phyloP scores from a whole-genome alignment of 2,113 vertebrate species.

The Sturnira hondurensis region DNA sequence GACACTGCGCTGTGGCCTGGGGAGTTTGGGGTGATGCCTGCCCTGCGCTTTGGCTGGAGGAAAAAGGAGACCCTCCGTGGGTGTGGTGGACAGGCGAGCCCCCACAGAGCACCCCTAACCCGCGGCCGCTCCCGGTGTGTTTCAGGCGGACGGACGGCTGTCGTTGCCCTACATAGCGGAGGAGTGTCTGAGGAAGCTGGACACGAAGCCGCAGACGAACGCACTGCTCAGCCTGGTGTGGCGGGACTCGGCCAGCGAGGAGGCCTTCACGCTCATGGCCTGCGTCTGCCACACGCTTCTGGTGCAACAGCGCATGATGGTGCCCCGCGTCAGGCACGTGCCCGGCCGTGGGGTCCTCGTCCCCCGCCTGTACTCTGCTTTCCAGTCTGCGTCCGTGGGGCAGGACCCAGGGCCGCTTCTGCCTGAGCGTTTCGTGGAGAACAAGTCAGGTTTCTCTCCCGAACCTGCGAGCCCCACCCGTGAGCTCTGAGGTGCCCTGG shows the following conservation, averaged over 20 bases:
- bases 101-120: accelerated
- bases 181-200: conserved; percentile 95
- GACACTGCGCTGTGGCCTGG: background rate
- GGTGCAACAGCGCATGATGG: conserved; percentile 98
- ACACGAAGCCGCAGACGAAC: conserved; percentile 96
- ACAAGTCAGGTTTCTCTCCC: too few species aligned
- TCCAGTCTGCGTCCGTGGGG: too few species aligned
- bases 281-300: conserved; percentile 97
- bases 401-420: too few species aligned
- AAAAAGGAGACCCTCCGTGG: accelerated
- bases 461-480: too few species aligned
- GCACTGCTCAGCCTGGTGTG: conserved; percentile 94
- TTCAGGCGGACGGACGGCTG: conserved; percentile 88
- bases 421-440: too few species aligned
- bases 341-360: background rate
- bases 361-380: too few species aligned
- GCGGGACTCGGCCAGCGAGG: conserved; percentile 96
- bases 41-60: background rate
- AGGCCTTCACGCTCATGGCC: conserved; percentile 91
- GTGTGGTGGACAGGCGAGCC: accelerated
- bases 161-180: conserved; percentile 91
- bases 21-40: background rate
- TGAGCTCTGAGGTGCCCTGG: too few species aligned
- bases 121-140: background rate
- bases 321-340: conserved; percentile 93